Percentiles rank a stretch among this genome's conserved stretches.
phyloP scores from a whole-genome alignment of 2,113 vertebrate genomes.

The Tauraco erythrolophus region DNA sequence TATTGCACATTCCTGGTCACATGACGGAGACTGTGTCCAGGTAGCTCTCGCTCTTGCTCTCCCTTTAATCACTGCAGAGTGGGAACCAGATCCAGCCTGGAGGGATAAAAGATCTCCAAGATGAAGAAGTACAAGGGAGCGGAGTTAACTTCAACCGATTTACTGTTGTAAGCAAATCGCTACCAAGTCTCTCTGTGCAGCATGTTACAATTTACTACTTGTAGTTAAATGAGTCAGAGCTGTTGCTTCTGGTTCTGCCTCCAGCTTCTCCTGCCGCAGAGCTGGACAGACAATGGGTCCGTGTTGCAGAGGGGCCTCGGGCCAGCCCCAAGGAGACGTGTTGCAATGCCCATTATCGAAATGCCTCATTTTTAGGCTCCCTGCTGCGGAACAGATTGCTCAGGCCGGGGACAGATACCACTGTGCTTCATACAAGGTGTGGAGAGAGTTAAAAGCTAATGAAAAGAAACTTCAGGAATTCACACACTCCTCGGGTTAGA shows the following conservation, averaged over 20 bases:
- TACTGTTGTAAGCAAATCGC: slow-evolving; percentile 44
- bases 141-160: not conserved
- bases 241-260: slow-evolving; percentile 38
- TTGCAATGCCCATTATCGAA: slow-evolving; percentile 49
- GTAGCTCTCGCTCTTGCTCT: slow-evolving; percentile 21
- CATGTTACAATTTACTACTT: slow-evolving; percentile 16
- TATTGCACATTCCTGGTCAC: slow-evolving; percentile 22
- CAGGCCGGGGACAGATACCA: not conserved
- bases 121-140: slow-evolving; percentile 23
- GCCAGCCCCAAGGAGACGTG: not conserved
- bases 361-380: slow-evolving; percentile 50
- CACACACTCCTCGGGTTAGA: not conserved
- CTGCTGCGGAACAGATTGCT: slow-evolving; percentile 59
- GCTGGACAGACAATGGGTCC: slow-evolving; percentile 28
- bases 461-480: not conserved
- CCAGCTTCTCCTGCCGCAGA: slow-evolving; percentile 17
- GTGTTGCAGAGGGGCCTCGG: slow-evolving; percentile 27
- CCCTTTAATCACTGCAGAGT: slow-evolving; percentile 44
- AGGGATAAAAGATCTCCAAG: not conserved
- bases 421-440: slow-evolving; percentile 16
- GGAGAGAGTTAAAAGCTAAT: not conserved
- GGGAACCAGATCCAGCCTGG: slow-evolving; percentile 41
- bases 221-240: slow-evolving; percentile 28
- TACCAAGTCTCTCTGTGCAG: slow-evolving; percentile 3
- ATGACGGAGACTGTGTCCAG: not conserved